These are phyloP conservation scores for Epistrophe eligans DNA, from an alignment of 2,888 invertebrate genomes.

Conservation along the genomic window DNA sequence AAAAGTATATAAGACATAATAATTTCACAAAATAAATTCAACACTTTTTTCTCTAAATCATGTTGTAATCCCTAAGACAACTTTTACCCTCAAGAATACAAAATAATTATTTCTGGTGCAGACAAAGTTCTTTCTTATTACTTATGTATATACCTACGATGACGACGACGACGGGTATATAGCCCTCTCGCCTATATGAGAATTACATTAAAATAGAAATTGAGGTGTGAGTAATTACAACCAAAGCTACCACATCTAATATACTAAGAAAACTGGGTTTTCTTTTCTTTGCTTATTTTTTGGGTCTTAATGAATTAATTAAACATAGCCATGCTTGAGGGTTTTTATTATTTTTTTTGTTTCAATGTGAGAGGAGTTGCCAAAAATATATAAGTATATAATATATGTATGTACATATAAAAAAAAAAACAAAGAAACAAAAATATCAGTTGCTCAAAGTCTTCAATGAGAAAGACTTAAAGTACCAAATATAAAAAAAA, in stretches of 20 bases:
- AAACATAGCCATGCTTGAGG: not conserved
- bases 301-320: constrained; percentile 5
- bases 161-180: no score
- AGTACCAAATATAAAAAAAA: not conserved
- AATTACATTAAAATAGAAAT: not conserved
- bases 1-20: not conserved
- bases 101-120: not conserved
- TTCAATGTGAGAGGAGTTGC: not conserved
- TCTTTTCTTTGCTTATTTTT: not conserved
- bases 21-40: not conserved
- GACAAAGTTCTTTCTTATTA: not conserved
- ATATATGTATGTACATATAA: not conserved
- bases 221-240: constrained; percentile 11
- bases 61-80: not conserved
- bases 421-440: not conserved
- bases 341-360: not conserved
- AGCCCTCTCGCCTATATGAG: not conserved
- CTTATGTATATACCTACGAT: no score
- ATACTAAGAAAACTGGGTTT: not conserved
- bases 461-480: not conserved
- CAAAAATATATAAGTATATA: not conserved
- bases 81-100: not conserved
- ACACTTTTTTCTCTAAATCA: not conserved
- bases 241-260: constrained; percentile 7
- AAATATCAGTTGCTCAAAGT: not conserved